Percentiles rank a stretch among this genome's conserved stretches.
Conservation (phyloP, 2,888 invertebrate genomes). For the Rhodophaea formosa region DNA sequence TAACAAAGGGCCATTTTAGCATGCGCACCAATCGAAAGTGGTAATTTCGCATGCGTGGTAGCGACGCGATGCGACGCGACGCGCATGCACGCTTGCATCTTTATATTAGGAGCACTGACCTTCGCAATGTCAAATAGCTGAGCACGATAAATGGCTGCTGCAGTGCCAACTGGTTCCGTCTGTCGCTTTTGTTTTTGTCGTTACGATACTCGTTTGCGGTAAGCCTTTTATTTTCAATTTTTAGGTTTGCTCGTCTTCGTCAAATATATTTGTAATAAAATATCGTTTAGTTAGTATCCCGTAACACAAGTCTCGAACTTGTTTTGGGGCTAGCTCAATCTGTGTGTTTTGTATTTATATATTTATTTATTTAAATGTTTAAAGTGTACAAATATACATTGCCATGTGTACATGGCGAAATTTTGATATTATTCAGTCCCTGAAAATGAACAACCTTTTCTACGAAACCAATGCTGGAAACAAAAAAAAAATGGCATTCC, state of each 20-base stretch:
- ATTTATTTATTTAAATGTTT: too few relatives aligned
- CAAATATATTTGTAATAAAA: too few relatives aligned
- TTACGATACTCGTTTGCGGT: conserved; percentile 36
- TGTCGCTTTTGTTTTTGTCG: conserved; percentile 51
- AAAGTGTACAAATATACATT: too few relatives aligned
- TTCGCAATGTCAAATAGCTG: conserved; percentile 80
- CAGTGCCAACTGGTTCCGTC: conserved; percentile 56
- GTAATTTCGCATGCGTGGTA: conserved; percentile 58
- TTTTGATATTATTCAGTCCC: too few relatives aligned
- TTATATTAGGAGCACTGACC: conserved; percentile 79
- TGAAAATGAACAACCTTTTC: too few relatives aligned
- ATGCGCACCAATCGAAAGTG: conserved; percentile 72
- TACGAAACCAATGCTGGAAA: too few relatives aligned
- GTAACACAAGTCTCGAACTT: too few relatives aligned
- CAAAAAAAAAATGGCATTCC: too few relatives aligned
- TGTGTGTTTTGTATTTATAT: neutral
- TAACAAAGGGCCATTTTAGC: conserved; percentile 50
- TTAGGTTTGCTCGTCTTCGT: neutral
- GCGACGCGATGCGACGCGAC: conserved; percentile 48
- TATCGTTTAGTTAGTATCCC: too few relatives aligned
- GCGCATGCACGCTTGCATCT: conserved; percentile 67
- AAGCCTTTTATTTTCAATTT: conserved; percentile 19
- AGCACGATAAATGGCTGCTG: conserved; percentile 54
- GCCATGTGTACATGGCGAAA: too few relatives aligned
- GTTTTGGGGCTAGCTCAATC: too few relatives aligned